Conservation (phyloP, 1,140 invertebrate species). For the Penaeus indicus region DNA sequence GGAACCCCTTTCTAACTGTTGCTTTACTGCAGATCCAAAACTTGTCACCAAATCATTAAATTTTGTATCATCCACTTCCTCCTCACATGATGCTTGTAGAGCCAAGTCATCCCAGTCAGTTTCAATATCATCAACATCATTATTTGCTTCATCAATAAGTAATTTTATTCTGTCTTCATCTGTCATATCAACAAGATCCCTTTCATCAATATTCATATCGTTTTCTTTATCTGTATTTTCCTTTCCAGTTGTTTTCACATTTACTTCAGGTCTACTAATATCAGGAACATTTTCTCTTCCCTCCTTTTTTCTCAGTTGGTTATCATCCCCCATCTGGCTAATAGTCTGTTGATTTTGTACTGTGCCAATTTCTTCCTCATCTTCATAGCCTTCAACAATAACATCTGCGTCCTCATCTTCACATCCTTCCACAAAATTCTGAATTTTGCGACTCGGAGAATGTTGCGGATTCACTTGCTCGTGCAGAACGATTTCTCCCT, state of each 20-base stretch:
- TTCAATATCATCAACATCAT: conserved; percentile 15
- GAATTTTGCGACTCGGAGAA: conserved; percentile 53
- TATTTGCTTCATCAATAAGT: conserved; percentile 37
- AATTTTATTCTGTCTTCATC: conserved; percentile 40
- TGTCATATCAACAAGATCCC: not conserved
- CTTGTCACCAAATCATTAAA: conserved; percentile 53
- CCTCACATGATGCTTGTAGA: not conserved
- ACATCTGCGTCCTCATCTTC: conserved; percentile 69
- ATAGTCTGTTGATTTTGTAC: conserved; percentile 2
- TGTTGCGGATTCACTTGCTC: too few relatives aligned
- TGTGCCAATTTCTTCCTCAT: conserved; percentile 34
- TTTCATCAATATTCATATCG: too few relatives aligned
- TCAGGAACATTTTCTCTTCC: too few relatives aligned
- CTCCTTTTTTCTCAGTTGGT: not conserved
- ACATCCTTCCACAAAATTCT: conserved; percentile 68
- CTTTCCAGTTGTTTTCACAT: too few relatives aligned
- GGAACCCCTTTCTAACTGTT: conserved; percentile 20
- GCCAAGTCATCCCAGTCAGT: conserved; percentile 45
- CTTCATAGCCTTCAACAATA: conserved; percentile 58
- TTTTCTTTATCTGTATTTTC: too few relatives aligned
- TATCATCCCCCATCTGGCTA: not conserved
- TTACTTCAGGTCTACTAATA: too few relatives aligned
- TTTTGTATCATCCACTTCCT: conserved; percentile 42
- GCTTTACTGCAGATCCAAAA: conserved; percentile 34
- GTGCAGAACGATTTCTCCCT: too few relatives aligned